A percentile compares a stretch with the other conserved stretches of the same genome.
Evolutionary conservation across 92 coral and sea anemone species (phyloP).

Genomic region (Parazoanthus atlanticus): DNA sequence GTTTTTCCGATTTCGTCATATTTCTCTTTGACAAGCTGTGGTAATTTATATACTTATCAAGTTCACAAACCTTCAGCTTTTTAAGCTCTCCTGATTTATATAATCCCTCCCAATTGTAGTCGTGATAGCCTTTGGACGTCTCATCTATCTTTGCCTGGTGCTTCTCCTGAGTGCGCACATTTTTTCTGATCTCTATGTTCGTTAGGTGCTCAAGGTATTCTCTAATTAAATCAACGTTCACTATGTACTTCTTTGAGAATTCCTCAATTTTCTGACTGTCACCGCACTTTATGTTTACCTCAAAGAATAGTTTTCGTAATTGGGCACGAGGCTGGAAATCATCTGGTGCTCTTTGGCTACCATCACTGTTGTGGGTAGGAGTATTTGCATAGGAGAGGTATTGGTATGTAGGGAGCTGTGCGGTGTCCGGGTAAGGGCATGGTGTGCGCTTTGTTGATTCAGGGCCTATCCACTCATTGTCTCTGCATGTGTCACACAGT

Average conservation of each 20-base stretch:
- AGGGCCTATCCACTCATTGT: neutral
- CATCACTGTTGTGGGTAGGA: too few relatives aligned
- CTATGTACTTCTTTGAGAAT: slow-evolving; percentile 36
- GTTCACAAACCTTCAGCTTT: slow-evolving; percentile 20
- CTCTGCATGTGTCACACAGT: neutral
- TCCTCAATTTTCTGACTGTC: slow-evolving; percentile 46
- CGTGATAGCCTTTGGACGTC: slow-evolving; percentile 30
- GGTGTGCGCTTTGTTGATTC: neutral
- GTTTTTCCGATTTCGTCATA: neutral
- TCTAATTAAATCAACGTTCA: slow-evolving; percentile 13
- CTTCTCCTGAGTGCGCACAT: slow-evolving; percentile 31
- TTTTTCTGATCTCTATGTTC: slow-evolving; percentile 45
- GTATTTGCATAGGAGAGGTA: slow-evolving; percentile 26
- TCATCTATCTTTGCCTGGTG: neutral
- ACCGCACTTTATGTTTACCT: slow-evolving; percentile 5
- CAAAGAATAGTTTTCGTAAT: too few relatives aligned
- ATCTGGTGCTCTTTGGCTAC: too few relatives aligned
- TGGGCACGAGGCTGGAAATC: too few relatives aligned
- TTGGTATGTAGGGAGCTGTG: slow-evolving; percentile 24
- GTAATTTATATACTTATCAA: slow-evolving; percentile 37
- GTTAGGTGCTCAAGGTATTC: slow-evolving; percentile 50
- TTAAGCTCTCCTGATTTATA: slow-evolving; percentile 41
- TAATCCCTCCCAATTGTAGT: slow-evolving; percentile 37
- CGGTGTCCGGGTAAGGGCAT: neutral
- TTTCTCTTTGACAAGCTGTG: slow-evolving; percentile 13